These are phyloP conservation scores for Lepidocyrtinus sp. DNA, from an alignment of 2,888 invertebrate genomes.

Conservation along the genomic window DNA sequence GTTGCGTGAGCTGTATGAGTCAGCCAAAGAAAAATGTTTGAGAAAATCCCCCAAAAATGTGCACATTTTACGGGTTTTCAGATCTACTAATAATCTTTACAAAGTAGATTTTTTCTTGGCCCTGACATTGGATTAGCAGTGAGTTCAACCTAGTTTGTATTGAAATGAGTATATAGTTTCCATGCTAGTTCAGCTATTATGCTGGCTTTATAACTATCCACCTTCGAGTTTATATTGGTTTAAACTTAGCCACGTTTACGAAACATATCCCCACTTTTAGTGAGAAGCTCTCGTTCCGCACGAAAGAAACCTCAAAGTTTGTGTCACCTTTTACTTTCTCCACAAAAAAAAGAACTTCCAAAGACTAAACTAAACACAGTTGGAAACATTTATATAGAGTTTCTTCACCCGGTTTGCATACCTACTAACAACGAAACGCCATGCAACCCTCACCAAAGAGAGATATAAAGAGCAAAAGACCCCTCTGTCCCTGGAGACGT, in stretches of 20 bases:
- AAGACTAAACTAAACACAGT: background rate
- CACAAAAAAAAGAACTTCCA: constrained; percentile 22
- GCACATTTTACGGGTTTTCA: constrained; percentile 28
- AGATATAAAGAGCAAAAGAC: constrained; percentile 56
- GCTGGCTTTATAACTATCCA: background rate
- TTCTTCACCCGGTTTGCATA: background rate
- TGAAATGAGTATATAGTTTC: background rate
- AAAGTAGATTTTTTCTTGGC: constrained; percentile 40
- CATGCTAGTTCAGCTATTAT: background rate
- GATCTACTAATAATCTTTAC: background rate
- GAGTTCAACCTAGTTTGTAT: background rate
- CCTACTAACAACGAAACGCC: background rate
- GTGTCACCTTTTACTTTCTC: constrained; percentile 51
- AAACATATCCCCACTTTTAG: constrained; percentile 35
- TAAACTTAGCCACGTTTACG: constrained; percentile 8
- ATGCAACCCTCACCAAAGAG: constrained; percentile 4
- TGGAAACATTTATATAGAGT: background rate
- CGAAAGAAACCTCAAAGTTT: constrained; percentile 47
- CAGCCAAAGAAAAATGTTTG: background rate
- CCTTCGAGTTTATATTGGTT: background rate
- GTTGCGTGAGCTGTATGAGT: constrained; percentile 50
- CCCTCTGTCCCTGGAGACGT: constrained; percentile 66
- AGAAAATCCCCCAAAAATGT: constrained; percentile 21
- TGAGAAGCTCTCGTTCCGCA: constrained; percentile 53
- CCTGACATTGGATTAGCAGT: constrained; percentile 49